These are phyloP conservation scores for Heterotilapia buettikoferi DNA, from an alignment of 2,113 vertebrate species.

Conservation along the genomic window DNA sequence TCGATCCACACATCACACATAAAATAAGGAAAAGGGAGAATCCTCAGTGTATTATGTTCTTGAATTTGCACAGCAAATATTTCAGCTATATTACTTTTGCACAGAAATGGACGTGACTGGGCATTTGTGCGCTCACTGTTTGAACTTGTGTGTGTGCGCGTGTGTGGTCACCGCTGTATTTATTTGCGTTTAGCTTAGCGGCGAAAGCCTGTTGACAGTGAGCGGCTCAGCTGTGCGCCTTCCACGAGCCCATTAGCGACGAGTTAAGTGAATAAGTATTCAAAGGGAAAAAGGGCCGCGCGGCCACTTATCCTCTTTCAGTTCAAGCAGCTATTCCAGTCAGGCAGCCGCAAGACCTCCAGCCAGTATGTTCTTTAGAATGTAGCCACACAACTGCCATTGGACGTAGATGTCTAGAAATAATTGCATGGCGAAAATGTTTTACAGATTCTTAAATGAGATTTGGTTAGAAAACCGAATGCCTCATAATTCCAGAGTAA, in stretches of 20 bases:
- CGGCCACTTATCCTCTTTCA: slow-evolving; percentile 16
- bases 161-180: not conserved
- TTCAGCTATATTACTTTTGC: slow-evolving; percentile 41
- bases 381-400: not conserved
- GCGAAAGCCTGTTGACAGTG: not conserved
- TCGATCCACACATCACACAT: not conserved
- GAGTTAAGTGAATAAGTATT: slow-evolving; percentile 37
- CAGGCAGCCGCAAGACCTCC: slow-evolving; percentile 20
- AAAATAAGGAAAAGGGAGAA: not conserved
- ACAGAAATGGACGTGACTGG: slow-evolving; percentile 24
- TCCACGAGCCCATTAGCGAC: slow-evolving; percentile 30
- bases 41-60: not conserved
- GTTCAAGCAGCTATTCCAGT: slow-evolving; percentile 34
- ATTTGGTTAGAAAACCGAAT: not conserved
- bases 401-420: not conserved
- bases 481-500: not conserved
- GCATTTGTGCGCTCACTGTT: not conserved
- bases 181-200: slow-evolving; percentile 22
- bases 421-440: not conserved
- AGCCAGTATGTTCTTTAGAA: not conserved
- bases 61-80: slow-evolving; percentile 51
- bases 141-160: not conserved
- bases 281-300: slow-evolving; percentile 19
- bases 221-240: slow-evolving; percentile 18
- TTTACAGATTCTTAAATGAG: not conserved